These are phyloP conservation scores for Hedychridium roseum DNA, from an alignment of 2,888 invertebrate genomes.

Conservation along the genomic window DNA sequence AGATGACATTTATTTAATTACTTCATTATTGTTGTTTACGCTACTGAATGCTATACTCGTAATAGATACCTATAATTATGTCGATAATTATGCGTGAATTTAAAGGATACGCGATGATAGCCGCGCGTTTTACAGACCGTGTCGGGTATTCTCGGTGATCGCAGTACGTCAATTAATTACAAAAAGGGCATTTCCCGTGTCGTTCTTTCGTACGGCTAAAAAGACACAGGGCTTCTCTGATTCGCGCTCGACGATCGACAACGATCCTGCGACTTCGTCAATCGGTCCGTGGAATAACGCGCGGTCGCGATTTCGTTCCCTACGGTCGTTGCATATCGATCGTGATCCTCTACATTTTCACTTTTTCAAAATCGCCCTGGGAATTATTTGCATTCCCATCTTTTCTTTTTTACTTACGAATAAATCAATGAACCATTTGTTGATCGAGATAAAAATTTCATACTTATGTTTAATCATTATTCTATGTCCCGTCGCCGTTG, in stretches of 20 bases:
- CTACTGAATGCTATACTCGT: constrained; percentile 60
- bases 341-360: not conserved
- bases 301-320: not conserved
- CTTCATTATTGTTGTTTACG: constrained; percentile 55
- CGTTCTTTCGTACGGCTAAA: constrained; percentile 12
- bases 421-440: not conserved
- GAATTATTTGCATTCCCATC: not conserved
- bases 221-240: constrained; percentile 1
- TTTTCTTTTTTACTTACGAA: not conserved
- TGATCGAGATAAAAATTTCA: too few relatives aligned
- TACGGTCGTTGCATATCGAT: not conserved
- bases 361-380: not conserved
- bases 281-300: not conserved
- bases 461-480: too few relatives aligned
- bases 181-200: constrained; percentile 23
- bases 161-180: constrained; percentile 27
- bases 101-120: constrained; percentile 56
- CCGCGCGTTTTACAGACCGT: constrained; percentile 47
- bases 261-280: not conserved
- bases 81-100: constrained; percentile 63
- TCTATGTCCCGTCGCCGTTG: too few relatives aligned
- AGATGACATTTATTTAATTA: constrained; percentile 60
- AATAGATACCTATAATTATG: constrained; percentile 63
- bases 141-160: constrained; percentile 37
- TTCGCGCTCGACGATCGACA: not conserved